A percentile compares a stretch with the other conserved stretches of the same genome.
phyloP scores from a whole-genome alignment of 2,888 invertebrate genomes.

The Harmothoe impar region DNA sequence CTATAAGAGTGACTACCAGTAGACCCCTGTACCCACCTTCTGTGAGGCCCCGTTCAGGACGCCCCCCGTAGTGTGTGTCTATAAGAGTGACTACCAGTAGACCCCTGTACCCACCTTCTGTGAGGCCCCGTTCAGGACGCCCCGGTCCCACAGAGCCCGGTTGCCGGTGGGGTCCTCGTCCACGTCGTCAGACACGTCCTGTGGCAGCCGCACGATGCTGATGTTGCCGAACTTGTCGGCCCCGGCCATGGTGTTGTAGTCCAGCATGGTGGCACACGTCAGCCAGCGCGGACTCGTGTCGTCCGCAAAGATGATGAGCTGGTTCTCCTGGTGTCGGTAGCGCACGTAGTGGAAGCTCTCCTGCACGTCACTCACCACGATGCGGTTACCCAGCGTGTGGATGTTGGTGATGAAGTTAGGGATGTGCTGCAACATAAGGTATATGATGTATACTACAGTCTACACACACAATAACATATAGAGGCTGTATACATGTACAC shows the following conservation, averaged over 20 bases:
- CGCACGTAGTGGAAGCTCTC: conserved; percentile 98
- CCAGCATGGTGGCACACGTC: conserved; percentile 94
- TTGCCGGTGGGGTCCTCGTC: conserved; percentile 99
- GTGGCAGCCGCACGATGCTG: conserved; percentile 89
- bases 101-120: conserved; percentile 96
- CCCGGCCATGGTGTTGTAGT: conserved; percentile 97
- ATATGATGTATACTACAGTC: not conserved
- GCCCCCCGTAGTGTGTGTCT: no score
- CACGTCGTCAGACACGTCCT: conserved; percentile 97
- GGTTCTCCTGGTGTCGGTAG: conserved; percentile 97
- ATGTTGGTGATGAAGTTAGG: conserved; percentile 97
- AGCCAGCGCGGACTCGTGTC: conserved; percentile 99
- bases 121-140: conserved; percentile 96
- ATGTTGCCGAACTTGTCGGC: conserved; percentile 99
- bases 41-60: no score
- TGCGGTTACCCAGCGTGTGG: conserved; percentile 95
- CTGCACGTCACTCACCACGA: conserved; percentile 95
- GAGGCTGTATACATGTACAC: not conserved
- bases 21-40: no score
- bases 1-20: no score
- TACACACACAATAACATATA: not conserved
- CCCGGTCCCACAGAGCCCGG: conserved; percentile 95
- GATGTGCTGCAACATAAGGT: conserved; percentile 88
- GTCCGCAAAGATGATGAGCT: conserved; percentile 98
- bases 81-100: no score